Base-by-base conservation (phyloP, 1,140 invertebrate species). In the Plectus sambesii region DNA sequence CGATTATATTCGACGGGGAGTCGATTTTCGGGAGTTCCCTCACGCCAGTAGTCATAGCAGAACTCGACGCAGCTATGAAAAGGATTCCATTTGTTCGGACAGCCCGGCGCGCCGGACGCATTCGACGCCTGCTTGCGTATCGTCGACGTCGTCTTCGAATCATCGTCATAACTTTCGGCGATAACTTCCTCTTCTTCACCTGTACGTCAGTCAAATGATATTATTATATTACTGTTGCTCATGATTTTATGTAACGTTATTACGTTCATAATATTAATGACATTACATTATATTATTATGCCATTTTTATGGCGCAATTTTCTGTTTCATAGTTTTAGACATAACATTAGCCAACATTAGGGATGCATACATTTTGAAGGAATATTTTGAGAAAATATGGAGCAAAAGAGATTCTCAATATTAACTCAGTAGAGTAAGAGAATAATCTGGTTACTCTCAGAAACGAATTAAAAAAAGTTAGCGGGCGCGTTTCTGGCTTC, bases 51-150 rank as follows among this genome's bases (percentile, higher is more conserved):
- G 64, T 85, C 82, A 46, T 83, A 80, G 73, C 93, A 98, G 72
- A 79, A 92, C 22, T 79, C 77, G 2, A 78, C 79, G 71, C 93
- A 98, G 53, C 87, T 81, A 69, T 99, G 93, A 70, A 83, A 89
- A 49, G 87, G 82, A 68, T 97, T 98, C 59, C 79, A 84, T 71
- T 90, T 94, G 67, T 97, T 97, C 2, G 93, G 93, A 71, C 93
- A 98, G 3, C 83, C 82, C 58, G 77, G 78, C 3, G 59, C 60
- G 38, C 62, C 66, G 4, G 53, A 42, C 2, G 43, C 19, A 33
- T 48, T 46, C 8, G 48, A 30, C 1, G 47, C 27, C 42, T 42
- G 36, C n/a, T n/a, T n/a, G n/a, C n/a, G n/a, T n/a, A 20, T 66
- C 35, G 19, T 51, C 33, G 22, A 57, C 53, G 9, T 59, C 56